A percentile compares a stretch with the other conserved stretches of the same genome.
These are phyloP conservation scores for Xanthostigma xanthostigma DNA, from an alignment of 2,888 invertebrate species.

Conservation along the genomic window DNA sequence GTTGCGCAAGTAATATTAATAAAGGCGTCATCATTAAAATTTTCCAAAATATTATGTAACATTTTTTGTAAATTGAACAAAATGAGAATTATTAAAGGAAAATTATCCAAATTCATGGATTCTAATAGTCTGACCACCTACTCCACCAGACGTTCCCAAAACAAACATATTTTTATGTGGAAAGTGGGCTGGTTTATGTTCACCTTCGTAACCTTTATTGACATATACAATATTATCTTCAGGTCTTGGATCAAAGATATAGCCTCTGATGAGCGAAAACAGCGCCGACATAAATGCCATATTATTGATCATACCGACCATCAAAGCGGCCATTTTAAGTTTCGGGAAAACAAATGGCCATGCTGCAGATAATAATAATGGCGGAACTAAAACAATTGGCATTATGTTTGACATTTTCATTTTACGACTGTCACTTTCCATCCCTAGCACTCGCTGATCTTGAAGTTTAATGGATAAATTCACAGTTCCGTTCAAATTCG, in stretches of 20 bases:
- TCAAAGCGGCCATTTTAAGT: constrained; percentile 46
- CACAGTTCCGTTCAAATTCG: constrained; percentile 32
- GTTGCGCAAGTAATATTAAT: too few relatives aligned
- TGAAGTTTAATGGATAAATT: constrained; percentile 29
- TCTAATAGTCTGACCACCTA: background rate
- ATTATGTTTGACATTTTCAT: constrained; percentile 16
- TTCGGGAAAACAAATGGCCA: constrained; percentile 53
- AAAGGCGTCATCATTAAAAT: too few relatives aligned
- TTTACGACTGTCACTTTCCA: background rate
- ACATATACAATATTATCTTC: constrained; percentile 39
- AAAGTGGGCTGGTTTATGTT: constrained; percentile 17
- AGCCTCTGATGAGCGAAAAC: constrained; percentile 39
- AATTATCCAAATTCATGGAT: background rate
- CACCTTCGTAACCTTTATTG: constrained; percentile 39
- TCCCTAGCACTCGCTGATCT: background rate
- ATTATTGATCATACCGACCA: constrained; percentile 46
- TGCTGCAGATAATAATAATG: constrained; percentile 47
- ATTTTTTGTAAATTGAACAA: too few relatives aligned
- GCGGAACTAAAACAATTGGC: constrained; percentile 44
- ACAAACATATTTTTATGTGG: constrained; percentile 5
- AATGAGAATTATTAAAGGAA: too few relatives aligned
- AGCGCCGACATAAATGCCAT: constrained; percentile 48
- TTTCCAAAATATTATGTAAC: too few relatives aligned
- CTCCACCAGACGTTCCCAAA: background rate
- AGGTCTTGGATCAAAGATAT: constrained; percentile 37